Conservation (phyloP, 2,113 vertebrate species). For the Microtus oregoni region DNA sequence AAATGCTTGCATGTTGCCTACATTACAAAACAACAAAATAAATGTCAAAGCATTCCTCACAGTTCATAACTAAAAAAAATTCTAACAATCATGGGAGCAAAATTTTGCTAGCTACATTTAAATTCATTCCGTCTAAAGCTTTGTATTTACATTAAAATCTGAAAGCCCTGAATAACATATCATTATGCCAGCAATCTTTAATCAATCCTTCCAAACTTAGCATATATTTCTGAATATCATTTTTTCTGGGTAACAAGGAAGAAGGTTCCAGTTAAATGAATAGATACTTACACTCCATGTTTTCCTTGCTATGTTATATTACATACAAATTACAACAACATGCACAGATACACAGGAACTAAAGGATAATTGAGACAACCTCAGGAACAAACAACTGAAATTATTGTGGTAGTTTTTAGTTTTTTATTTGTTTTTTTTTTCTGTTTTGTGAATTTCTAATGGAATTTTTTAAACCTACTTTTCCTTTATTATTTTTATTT, state of each 20-base stretch:
- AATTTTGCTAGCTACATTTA: background rate
- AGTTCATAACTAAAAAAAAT: background rate
- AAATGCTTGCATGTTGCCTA: background rate
- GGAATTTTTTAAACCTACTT: background rate
- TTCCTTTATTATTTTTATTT: background rate
- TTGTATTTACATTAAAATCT: background rate
- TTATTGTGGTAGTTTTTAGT: background rate
- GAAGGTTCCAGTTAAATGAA: background rate
- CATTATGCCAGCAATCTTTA: background rate
- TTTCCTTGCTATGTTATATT: background rate
- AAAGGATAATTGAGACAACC: background rate
- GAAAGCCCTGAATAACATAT: background rate
- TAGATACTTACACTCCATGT: background rate
- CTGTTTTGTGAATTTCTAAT: background rate
- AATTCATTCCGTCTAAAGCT: background rate
- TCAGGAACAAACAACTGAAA: background rate
- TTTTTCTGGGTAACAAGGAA: background rate
- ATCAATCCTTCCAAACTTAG: background rate
- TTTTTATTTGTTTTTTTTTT: background rate
- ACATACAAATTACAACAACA: background rate
- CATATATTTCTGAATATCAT: background rate
- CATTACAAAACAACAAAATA: constrained; percentile 17
- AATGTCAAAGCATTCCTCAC: background rate
- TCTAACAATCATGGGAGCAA: background rate
- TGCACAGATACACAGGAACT: background rate